Evolutionary conservation across 1,140 invertebrate species (phyloP).

Genomic region (Cotesia chilonis): DNA sequence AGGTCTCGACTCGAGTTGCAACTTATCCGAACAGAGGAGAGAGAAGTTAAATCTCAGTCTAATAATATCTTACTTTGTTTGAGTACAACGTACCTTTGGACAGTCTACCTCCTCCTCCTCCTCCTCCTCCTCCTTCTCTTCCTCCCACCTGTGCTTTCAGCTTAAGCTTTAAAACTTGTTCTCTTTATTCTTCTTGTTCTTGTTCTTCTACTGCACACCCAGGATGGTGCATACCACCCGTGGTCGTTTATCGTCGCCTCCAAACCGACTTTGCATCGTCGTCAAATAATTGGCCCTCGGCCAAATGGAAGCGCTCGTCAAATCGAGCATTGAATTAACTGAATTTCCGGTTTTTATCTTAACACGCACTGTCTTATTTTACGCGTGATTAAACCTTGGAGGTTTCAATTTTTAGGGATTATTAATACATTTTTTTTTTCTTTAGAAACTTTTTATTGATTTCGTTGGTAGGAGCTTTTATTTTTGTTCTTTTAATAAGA

Average conservation of each 20-base stretch:
- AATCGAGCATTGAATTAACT: constrained; percentile 49
- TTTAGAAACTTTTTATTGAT: too few species aligned
- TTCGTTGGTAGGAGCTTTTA: too few species aligned
- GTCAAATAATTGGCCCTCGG: constrained; percentile 47
- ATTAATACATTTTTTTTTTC: too few species aligned
- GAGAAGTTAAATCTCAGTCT: constrained; percentile 42
- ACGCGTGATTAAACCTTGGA: too few species aligned
- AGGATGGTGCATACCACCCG: constrained; percentile 3
- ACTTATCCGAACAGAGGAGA: too few species aligned
- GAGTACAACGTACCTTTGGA: constrained; percentile 65
- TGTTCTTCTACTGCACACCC: neutral
- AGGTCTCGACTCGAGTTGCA: too few species aligned
- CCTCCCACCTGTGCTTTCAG: constrained; percentile 39
- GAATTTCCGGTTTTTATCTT: constrained; percentile 38
- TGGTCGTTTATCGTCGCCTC: constrained; percentile 3
- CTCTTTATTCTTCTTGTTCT: neutral
- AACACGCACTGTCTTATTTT: neutral
- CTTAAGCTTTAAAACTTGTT: too few species aligned
- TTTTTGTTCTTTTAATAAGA: too few species aligned
- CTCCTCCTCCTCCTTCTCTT: constrained; percentile 31
- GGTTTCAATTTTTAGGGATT: too few species aligned
- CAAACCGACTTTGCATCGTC: constrained; percentile 9
- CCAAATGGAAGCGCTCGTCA: constrained; percentile 51
- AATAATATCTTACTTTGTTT: constrained; percentile 66
- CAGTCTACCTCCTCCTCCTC: constrained; percentile 37